These are phyloP conservation scores for Thymelicus sylvestris DNA, from an alignment of 2,888 invertebrate species.

Conservation along the genomic window DNA sequence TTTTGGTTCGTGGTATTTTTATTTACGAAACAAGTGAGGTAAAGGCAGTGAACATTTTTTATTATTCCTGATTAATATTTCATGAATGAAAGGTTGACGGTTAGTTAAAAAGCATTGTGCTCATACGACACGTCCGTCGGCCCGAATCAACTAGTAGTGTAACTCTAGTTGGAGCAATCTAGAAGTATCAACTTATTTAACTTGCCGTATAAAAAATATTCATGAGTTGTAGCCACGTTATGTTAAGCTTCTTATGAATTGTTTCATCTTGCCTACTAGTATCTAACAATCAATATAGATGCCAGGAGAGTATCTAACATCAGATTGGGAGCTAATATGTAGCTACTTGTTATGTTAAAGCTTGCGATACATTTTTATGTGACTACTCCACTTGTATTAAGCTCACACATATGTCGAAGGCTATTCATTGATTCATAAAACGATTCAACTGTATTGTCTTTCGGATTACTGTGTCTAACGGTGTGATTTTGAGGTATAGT, in stretches of 20 bases:
- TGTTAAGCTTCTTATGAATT: neutral
- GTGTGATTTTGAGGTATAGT: neutral
- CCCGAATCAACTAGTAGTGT: too few relatives aligned
- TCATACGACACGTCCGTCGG: too few relatives aligned
- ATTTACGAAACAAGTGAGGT: too few relatives aligned
- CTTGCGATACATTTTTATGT: slow-evolving; percentile 15
- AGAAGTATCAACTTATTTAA: too few relatives aligned
- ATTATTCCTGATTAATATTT: too few relatives aligned
- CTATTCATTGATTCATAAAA: slow-evolving; percentile 10
- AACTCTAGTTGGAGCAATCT: too few relatives aligned
- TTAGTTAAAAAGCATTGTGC: too few relatives aligned
- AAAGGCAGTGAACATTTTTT: too few relatives aligned
- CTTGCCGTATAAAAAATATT: too few relatives aligned
- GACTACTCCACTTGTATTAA: slow-evolving; percentile 17
- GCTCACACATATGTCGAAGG: slow-evolving; percentile 4
- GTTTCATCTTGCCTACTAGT: slow-evolving; percentile 5
- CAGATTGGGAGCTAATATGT: slow-evolving; percentile 15
- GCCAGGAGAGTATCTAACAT: slow-evolving; percentile 14
- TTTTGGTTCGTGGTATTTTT: too few relatives aligned
- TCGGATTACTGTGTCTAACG: slow-evolving; percentile 4
- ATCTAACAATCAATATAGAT: neutral
- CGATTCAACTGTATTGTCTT: slow-evolving; percentile 4
- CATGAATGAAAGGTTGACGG: too few relatives aligned
- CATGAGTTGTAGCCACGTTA: neutral
- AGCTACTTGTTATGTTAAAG: slow-evolving; percentile 15